A percentile compares a stretch with the other conserved stretches of the same genome.
phyloP scores from a whole-genome alignment of 2,797 vertebrate genomes.

The Myotis pilosus region DNA sequence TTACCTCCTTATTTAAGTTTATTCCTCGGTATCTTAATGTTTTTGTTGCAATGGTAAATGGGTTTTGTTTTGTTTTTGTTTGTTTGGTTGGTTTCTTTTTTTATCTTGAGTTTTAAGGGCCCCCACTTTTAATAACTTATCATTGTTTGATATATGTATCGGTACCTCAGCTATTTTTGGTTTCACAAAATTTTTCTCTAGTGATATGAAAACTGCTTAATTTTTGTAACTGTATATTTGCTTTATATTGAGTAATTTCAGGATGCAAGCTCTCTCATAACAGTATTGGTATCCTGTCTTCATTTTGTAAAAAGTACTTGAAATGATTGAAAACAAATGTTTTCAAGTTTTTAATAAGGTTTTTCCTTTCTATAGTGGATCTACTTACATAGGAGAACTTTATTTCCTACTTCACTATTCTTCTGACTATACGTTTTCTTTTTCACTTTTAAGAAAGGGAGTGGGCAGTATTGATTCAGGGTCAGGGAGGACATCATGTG shows the following conservation, averaged over 20 bases:
- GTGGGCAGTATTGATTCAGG: background rate
- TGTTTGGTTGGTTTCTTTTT: background rate
- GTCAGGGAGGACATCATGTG: background rate
- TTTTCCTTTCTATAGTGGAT: constrained; percentile 12
- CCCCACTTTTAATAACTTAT: no score
- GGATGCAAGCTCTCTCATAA: background rate
- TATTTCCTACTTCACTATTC: constrained; percentile 27
- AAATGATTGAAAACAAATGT: background rate
- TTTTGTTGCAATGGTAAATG: background rate
- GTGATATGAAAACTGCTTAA: background rate
- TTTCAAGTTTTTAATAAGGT: background rate
- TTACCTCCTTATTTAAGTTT: background rate
- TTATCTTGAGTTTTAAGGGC: no score
- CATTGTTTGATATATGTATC: background rate
- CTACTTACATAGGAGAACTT: background rate
- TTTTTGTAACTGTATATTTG: background rate
- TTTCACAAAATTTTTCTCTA: constrained; percentile 25
- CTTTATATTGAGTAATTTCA: background rate
- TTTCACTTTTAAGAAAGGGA: background rate
- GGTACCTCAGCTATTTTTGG: background rate
- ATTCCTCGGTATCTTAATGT: background rate
- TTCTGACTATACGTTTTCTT: background rate
- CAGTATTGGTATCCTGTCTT: background rate
- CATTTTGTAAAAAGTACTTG: background rate
- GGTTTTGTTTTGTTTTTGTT: background rate